Percentiles rank a stretch among this genome's conserved stretches.
Conservation (phyloP, 1,140 invertebrate genomes). For the Parapsyche elsis region DNA sequence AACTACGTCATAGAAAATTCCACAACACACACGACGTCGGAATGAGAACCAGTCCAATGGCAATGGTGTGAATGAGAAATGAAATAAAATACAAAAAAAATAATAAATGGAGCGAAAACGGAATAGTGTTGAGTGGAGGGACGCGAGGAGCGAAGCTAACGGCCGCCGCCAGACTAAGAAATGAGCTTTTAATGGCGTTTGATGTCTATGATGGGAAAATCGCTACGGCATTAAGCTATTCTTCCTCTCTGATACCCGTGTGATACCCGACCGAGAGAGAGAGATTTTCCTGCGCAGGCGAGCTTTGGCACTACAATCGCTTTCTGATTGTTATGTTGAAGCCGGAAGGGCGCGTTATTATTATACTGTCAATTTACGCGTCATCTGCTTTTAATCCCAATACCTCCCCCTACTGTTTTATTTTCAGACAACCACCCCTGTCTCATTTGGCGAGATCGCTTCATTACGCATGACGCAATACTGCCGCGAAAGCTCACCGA, state of each 20-base stretch:
- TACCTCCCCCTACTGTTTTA: slow-evolving; percentile 30
- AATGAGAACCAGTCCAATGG: background rate
- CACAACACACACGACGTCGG: background rate
- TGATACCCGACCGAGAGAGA: slow-evolving; percentile 9
- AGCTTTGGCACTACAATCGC: background rate
- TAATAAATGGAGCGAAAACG: slow-evolving; percentile 53
- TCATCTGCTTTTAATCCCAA: slow-evolving; percentile 51
- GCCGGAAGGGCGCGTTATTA: slow-evolving; percentile 13
- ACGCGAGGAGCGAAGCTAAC: slow-evolving; percentile 48
- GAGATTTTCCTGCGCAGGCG: slow-evolving; percentile 16
- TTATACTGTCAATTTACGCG: slow-evolving; percentile 48
- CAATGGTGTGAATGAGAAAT: background rate
- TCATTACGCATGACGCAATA: slow-evolving; percentile 45
- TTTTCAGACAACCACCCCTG: no score
- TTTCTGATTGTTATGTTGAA: background rate
- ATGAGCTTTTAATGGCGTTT: slow-evolving; percentile 56
- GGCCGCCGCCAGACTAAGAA: slow-evolving; percentile 52
- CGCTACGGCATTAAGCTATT: slow-evolving; percentile 50
- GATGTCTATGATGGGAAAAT: slow-evolving; percentile 53
- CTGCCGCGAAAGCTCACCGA: slow-evolving; percentile 26
- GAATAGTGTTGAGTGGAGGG: slow-evolving; percentile 44
- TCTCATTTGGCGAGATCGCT: slow-evolving; percentile 44
- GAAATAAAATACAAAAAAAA: slow-evolving; percentile 32
- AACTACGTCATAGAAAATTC: background rate
- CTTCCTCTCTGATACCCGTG: slow-evolving; percentile 34